Conservation (phyloP, 2,888 invertebrate species). For the Agrotis puta region DNA sequence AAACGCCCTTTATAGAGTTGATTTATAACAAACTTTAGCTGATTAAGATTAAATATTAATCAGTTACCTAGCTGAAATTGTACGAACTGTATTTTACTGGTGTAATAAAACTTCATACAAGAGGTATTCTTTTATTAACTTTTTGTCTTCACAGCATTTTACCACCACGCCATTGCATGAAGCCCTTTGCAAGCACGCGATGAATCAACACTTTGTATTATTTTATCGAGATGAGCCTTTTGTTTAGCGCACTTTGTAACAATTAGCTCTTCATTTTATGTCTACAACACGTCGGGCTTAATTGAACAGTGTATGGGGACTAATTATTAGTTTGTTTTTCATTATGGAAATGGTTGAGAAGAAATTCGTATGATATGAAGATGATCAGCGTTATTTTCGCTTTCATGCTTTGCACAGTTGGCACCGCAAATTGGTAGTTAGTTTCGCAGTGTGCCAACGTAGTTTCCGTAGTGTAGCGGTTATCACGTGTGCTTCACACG, state of each 20-base stretch:
- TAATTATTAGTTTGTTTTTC: slow-evolving; percentile 45
- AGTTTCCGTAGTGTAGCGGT: slow-evolving; percentile 94
- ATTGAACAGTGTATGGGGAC: slow-evolving; percentile 48
- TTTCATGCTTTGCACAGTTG: background rate
- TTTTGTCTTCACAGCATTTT: slow-evolving; percentile 48
- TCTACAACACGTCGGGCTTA: slow-evolving; percentile 51
- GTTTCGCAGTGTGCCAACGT: accelerated
- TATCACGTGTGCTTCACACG: slow-evolving; percentile 96
- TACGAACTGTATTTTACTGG: background rate
- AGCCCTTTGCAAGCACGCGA: slow-evolving; percentile 55
- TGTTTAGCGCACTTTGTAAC: slow-evolving; percentile 73
- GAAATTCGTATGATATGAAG: background rate
- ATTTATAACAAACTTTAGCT: slow-evolving; percentile 33
- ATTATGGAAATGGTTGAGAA: slow-evolving; percentile 19
- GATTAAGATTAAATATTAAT: slow-evolving; percentile 39
- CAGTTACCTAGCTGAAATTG: slow-evolving; percentile 20
- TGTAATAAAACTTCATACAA: slow-evolving; percentile 31
- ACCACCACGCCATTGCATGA: slow-evolving; percentile 64
- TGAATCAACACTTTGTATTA: slow-evolving; percentile 74
- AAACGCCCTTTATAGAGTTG: slow-evolving; percentile 25
- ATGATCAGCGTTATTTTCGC: slow-evolving; percentile 5
- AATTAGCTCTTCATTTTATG: slow-evolving; percentile 72
- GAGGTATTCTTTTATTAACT: background rate
- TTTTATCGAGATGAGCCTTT: slow-evolving; percentile 72
- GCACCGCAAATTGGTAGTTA: background rate